A percentile compares a stretch with the other conserved stretches of the same genome.
Evolutionary conservation across 2,113 vertebrate species (phyloP).

Genomic region (Charina bottae): DNA sequence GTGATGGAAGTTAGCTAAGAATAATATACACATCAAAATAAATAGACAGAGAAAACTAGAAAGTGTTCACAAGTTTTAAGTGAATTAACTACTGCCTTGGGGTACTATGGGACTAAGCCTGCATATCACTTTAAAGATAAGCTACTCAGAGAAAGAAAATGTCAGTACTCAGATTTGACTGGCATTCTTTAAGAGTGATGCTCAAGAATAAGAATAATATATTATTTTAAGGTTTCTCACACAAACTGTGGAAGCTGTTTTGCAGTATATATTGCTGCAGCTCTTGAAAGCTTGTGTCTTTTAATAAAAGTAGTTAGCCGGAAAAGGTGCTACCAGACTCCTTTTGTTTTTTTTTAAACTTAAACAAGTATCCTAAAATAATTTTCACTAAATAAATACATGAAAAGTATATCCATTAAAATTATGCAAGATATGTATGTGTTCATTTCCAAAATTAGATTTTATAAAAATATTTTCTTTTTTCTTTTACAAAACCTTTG

Average conservation of each 20-base stretch:
- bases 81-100: conserved; percentile 68
- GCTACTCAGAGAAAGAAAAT: conserved; percentile 77
- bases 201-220: conserved; percentile 70
- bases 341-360: neutral
- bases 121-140: conserved; percentile 71
- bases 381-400: conserved; percentile 46
- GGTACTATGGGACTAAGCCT: conserved; percentile 69
- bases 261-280: conserved; percentile 25
- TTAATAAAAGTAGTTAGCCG: neutral
- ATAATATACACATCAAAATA: conserved; percentile 72
- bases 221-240: conserved; percentile 64
- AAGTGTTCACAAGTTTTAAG: conserved; percentile 66
- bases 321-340: neutral
- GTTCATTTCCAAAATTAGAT: conserved; percentile 50
- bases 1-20: conserved; percentile 73
- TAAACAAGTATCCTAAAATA: conserved; percentile 47
- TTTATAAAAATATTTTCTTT: neutral
- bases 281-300: neutral
- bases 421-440: conserved; percentile 44
- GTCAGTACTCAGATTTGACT: conserved; percentile 74
- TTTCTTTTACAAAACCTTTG: neutral
- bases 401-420: conserved; percentile 46
- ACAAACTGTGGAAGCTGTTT: conserved; percentile 41
- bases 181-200: conserved; percentile 73
- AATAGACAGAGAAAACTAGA: conserved; percentile 68